Evolutionary conservation across 2,113 vertebrate genomes (phyloP), one percentile per base, ranked within the genome.

Genomic region (Grammomys surdaster): DNA sequence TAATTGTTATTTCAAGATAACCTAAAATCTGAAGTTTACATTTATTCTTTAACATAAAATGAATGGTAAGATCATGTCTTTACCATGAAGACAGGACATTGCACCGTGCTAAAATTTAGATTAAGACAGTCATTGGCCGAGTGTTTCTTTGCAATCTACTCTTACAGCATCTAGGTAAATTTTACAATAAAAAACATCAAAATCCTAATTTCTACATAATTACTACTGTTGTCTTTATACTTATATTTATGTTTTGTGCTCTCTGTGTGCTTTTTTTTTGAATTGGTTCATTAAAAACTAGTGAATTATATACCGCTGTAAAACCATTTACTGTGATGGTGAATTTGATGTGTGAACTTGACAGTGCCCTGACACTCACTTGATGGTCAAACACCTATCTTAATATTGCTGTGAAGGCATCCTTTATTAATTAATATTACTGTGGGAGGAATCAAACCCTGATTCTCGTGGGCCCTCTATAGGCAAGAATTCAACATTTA

Each of bases 391-490:
- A 87, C 10, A 80, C 10, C 4, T 48, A 7, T 24, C 1, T 94
- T 69, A 8, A 33, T 54, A 19, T 82, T 80, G 10, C 31, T 36
- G 8, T 65, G 75, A 48, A 51, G 2, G 3, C 63, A 40, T 19
- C 8, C 67, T 69, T 73, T 69, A 92, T 54, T 72, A 88, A 88
- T 54, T 88, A 24, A 51, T 26, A 70, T 13, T n/a, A n/a, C 7
- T 24, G 46, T 56, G 22, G 31, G 17, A 88, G 33, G 3, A 4
- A 26, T 88, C 67, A n/a, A 87, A 28, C 7, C 3, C 48, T 17
- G 1, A 0, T 16, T 2, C 24, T 16, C 28, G 22, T n/a, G 20
- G 20, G 5, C 11, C 36, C n/a, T 54, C 33, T 2, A 24, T 24
- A 72, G 7, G 31, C 12, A 54, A 72, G 12, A 26, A n/a, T 9